Evolutionary conservation across 2,797 vertebrate genomes (phyloP).

Genomic region (Anniella stebbinsi): DNA sequence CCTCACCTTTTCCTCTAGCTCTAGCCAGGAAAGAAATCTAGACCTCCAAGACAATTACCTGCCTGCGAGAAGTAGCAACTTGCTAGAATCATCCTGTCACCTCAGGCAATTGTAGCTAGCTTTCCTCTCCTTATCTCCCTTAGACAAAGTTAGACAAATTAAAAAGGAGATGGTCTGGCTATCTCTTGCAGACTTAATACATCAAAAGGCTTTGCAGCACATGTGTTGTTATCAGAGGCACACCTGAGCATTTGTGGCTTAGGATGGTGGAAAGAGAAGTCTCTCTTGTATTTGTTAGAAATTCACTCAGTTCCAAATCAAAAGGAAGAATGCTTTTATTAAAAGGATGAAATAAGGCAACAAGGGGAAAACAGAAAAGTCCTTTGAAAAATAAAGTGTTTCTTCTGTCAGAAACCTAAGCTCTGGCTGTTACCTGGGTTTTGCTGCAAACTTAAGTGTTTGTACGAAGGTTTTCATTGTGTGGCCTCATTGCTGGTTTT

Average conservation of each 20-base stretch:
- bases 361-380: neutral
- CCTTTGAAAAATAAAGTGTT: neutral
- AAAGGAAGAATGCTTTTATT: neutral
- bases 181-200: too few relatives aligned
- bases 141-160: too few relatives aligned
- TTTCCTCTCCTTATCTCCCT: too few relatives aligned
- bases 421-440: conserved; percentile 41
- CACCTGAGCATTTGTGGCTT: neutral
- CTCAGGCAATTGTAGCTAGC: too few relatives aligned
- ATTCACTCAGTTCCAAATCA: neutral
- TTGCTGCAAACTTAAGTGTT: neutral
- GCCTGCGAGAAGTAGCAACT: too few relatives aligned
- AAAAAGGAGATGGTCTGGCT: too few relatives aligned
- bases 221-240: too few relatives aligned
- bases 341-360: neutral
- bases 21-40: too few relatives aligned
- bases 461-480: conserved; percentile 25
- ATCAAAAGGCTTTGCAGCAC: too few relatives aligned
- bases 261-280: neutral
- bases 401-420: conserved; percentile 46
- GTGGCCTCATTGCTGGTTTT: conserved; percentile 31
- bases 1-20: too few relatives aligned
- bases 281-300: neutral
- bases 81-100: too few relatives aligned
- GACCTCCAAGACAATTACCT: too few relatives aligned